Base-by-base conservation (phyloP, 2,888 invertebrate genomes). In the Boloria euphrosyne region DNA sequence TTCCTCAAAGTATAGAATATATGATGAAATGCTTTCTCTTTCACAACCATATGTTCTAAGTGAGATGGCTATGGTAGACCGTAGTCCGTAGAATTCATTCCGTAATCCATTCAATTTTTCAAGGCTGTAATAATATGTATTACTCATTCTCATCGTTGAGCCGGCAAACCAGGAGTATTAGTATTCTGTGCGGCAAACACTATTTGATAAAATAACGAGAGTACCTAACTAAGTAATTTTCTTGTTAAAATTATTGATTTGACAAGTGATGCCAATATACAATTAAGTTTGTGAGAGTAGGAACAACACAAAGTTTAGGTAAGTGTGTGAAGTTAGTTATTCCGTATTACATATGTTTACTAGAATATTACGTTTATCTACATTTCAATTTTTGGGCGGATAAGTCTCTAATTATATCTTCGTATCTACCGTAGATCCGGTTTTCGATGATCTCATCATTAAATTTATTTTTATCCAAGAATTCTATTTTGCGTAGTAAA, bases 101-200 rank as follows among this genome's bases (percentile, higher is more conserved):
- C 18, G 43, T 43, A 46, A 18, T 44, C 10, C 5, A 57, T 44
- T 57, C 14, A 14, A 55, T 43, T 18, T n/a, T n/a, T 18, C 55
- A 46, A 22, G 55, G 55, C 55, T 46, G 5, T n/a, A n/a, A n/a
- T n/a, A n/a, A n/a, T n/a, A n/a, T n/a, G n/a, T 46, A 55, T 57
- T 57, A 57, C 22, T 44, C 55, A 57, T 22, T 57, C 22, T 10
- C 4, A n/a, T 17, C 17, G 18, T 55, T 43, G 13, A 46, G 13
- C 57, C 57, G 57, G 57, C 46, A n/a, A n/a, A n/a, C n/a, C n/a
- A n/a, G n/a, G n/a, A n/a, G n/a, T n/a, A n/a, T n/a, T n/a, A n/a
- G n/a, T n/a, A n/a, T n/a, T n/a, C n/a, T n/a, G n/a, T n/a, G n/a
- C 57, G 57, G 57, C 46, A 14, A 22, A 52, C n/a, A 22, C 10